Conservation (phyloP, 2,888 invertebrate genomes). For the Agonopterix subpropinquella region DNA sequence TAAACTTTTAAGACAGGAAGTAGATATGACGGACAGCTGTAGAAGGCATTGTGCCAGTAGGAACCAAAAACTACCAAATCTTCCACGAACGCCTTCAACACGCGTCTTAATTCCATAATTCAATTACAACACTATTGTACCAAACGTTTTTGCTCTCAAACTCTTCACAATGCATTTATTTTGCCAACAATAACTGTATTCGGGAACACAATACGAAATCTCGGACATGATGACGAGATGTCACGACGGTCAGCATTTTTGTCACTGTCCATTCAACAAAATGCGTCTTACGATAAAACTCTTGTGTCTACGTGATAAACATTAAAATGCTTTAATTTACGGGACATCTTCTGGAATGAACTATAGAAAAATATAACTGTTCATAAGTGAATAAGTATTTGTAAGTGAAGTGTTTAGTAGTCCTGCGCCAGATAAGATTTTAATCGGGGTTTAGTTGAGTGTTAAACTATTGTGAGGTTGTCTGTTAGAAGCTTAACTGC, state of each 20-base stretch:
- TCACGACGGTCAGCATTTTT: constrained; percentile 38
- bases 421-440: constrained; percentile 60
- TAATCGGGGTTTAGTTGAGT: constrained; percentile 61
- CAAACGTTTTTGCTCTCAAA: constrained; percentile 48
- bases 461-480: constrained; percentile 53
- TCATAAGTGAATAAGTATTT: constrained; percentile 31
- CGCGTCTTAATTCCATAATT: constrained; percentile 49
- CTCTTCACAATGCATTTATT: constrained; percentile 60
- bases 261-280: constrained; percentile 18
- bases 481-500: constrained; percentile 29
- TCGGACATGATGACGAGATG: constrained; percentile 30
- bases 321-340: too few species aligned
- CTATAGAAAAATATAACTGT: constrained; percentile 1
- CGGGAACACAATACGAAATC: constrained; percentile 27
- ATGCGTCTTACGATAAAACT: not conserved
- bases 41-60: not conserved
- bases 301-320: not conserved
- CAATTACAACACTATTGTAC: constrained; percentile 59
- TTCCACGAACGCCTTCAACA: constrained; percentile 17
- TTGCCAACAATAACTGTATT: constrained; percentile 71
- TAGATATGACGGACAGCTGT: not conserved
- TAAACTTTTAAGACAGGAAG: not conserved
- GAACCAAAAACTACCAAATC: not conserved
- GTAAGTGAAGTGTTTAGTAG: constrained; percentile 62
- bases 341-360: not conserved